Percentiles rank a stretch among this genome's conserved stretches.
These are phyloP conservation scores for Leptopilina clavipes DNA, from an alignment of 1,140 invertebrate species.

Conservation along the genomic window DNA sequence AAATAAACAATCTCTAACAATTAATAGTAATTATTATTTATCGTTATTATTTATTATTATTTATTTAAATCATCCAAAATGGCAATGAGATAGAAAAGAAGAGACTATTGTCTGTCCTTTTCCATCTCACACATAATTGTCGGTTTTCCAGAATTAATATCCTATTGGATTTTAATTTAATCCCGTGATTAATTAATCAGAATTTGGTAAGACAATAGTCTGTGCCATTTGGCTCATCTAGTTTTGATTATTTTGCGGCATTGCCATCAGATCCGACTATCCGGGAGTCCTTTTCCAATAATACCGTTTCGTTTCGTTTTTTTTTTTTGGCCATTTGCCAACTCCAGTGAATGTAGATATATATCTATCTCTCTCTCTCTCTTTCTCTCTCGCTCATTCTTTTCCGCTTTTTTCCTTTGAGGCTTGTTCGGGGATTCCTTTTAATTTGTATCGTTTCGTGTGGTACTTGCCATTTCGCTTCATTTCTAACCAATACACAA, in stretches of 20 bases:
- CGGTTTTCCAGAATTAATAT: no score
- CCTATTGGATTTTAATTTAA: background rate
- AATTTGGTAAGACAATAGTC: background rate
- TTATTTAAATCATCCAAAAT: no score
- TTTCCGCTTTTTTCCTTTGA: constrained; percentile 45
- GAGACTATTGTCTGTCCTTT: no score
- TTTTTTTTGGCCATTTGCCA: constrained; percentile 60
- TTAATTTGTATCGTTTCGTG: constrained; percentile 54
- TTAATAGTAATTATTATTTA: no score
- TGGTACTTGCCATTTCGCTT: constrained; percentile 38
- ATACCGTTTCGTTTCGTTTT: no score
- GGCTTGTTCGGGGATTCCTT: constrained; percentile 49
- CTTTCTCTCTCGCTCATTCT: constrained; percentile 40
- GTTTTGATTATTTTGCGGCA: constrained; percentile 38
- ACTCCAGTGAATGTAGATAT: constrained; percentile 44
- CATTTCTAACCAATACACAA: constrained; percentile 17
- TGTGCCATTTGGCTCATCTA: background rate
- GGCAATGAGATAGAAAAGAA: no score
- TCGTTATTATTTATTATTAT: no score
- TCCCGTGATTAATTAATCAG: background rate
- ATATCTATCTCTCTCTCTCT: constrained; percentile 37
- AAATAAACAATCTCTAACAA: no score
- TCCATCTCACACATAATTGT: no score
- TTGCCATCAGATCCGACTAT: constrained; percentile 53
- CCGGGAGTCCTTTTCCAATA: constrained; percentile 59